These are phyloP conservation scores for Crenuchus spilurus DNA, from an alignment of 2,797 vertebrate genomes.

Conservation along the genomic window DNA sequence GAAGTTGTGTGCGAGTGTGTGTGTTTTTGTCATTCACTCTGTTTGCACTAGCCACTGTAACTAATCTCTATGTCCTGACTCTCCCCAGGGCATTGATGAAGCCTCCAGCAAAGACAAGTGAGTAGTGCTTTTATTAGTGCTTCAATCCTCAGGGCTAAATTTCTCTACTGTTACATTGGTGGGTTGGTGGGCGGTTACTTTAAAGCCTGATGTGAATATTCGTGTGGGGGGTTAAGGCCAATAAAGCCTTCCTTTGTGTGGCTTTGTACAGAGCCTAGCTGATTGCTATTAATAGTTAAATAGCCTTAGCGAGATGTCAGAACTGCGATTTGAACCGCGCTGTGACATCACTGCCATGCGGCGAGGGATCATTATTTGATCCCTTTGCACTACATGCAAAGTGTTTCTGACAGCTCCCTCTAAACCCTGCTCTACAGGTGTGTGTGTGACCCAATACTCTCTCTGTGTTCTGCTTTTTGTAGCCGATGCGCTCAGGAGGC, in stretches of 20 bases:
- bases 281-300: conserved; percentile 43
- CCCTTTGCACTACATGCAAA: conserved; percentile 62
- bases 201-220: conserved; percentile 24
- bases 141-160: conserved; percentile 15
- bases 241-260: conserved; percentile 32
- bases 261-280: conserved; percentile 20
- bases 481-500: conserved; percentile 91
- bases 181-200: conserved; percentile 2
- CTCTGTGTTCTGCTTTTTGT: conserved; percentile 12
- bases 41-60: conserved; percentile 50
- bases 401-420: conserved; percentile 22
- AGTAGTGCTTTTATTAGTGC: conserved; percentile 70
- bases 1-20: conserved; percentile 64
- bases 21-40: conserved; percentile 58
- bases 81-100: conserved; percentile 91
- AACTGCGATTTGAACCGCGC: conserved; percentile 52
- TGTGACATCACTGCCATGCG: conserved; percentile 38
- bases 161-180: conserved; percentile 29
- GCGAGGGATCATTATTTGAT: conserved; percentile 64
- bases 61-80: conserved; percentile 63
- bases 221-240: conserved; percentile 20
- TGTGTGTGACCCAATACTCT: background rate
- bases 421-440: conserved; percentile 3
- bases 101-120: conserved; percentile 96
- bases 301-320: conserved; percentile 22